These are phyloP conservation scores for Lasioglossum morio DNA, from an alignment of 2,888 invertebrate species.

Conservation along the genomic window DNA sequence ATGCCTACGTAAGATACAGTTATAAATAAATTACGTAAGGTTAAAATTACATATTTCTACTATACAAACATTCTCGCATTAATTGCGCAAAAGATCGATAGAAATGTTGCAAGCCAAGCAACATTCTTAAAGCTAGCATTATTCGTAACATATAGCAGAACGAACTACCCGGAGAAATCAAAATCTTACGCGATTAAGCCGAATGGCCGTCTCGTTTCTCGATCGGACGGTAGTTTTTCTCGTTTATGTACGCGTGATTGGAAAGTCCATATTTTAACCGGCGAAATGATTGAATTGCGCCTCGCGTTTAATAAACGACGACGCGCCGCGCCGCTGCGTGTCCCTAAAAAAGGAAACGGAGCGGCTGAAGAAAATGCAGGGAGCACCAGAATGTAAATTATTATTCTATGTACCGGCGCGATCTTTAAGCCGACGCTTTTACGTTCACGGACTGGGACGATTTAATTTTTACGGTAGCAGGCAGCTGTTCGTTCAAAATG, in stretches of 20 bases:
- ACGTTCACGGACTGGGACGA: conserved; percentile 20
- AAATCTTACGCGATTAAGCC: background rate
- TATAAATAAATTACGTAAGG: no score
- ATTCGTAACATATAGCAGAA: background rate
- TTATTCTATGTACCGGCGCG: conserved; percentile 7
- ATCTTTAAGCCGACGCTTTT: conserved; percentile 1
- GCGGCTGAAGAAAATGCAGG: background rate
- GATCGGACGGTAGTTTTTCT: background rate
- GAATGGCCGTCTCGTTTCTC: background rate
- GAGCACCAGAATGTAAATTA: conserved; percentile 28
- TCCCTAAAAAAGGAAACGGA: background rate
- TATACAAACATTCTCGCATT: background rate
- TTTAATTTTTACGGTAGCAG: conserved; percentile 26
- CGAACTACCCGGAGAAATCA: background rate
- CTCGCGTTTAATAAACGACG: background rate
- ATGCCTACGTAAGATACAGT: no score
- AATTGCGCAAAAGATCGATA: background rate
- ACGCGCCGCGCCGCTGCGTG: background rate
- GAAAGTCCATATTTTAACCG: background rate
- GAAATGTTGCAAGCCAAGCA: background rate
- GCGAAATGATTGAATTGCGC: background rate
- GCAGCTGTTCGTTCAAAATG: conserved; percentile 43
- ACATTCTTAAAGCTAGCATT: background rate
- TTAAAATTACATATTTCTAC: background rate
- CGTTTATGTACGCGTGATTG: conserved; percentile 2